Percentiles rank a stretch among this genome's conserved stretches.
Evolutionary conservation across 2,113 vertebrate species (phyloP).

Genomic region (Mobula hypostoma): DNA sequence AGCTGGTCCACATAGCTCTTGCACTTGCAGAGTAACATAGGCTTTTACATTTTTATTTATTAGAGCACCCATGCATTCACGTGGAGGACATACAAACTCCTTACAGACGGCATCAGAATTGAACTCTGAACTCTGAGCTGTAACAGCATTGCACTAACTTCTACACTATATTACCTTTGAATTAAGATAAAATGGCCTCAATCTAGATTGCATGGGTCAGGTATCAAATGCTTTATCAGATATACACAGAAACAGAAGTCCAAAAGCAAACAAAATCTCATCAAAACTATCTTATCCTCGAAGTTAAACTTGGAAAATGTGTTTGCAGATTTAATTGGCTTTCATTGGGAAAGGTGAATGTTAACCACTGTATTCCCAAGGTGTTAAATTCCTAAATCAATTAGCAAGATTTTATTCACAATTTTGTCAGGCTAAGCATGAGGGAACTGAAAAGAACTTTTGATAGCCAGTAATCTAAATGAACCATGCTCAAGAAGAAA

Average conservation of each 20-base stretch:
- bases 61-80: too few relatives aligned
- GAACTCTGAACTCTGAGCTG: too few relatives aligned
- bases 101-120: too few relatives aligned
- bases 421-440: not conserved
- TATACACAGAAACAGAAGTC: not conserved
- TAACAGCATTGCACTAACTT: too few relatives aligned
- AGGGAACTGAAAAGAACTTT: not conserved
- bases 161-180: not conserved
- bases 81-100: too few relatives aligned
- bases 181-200: not conserved
- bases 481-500: not conserved
- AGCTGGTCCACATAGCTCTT: not conserved
- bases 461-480: not conserved
- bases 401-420: conserved; percentile 16
- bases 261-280: not conserved
- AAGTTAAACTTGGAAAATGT: not conserved
- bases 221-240: not conserved
- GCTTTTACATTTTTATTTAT: too few relatives aligned
- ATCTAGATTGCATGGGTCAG: not conserved
- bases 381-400: conserved; percentile 13
- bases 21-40: too few relatives aligned
- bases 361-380: not conserved
- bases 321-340: not conserved
- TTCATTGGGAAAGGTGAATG: not conserved
- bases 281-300: not conserved